Evolutionary conservation across 2,797 vertebrate species (phyloP).

Genomic region (Tauraco hartlaubi): DNA sequence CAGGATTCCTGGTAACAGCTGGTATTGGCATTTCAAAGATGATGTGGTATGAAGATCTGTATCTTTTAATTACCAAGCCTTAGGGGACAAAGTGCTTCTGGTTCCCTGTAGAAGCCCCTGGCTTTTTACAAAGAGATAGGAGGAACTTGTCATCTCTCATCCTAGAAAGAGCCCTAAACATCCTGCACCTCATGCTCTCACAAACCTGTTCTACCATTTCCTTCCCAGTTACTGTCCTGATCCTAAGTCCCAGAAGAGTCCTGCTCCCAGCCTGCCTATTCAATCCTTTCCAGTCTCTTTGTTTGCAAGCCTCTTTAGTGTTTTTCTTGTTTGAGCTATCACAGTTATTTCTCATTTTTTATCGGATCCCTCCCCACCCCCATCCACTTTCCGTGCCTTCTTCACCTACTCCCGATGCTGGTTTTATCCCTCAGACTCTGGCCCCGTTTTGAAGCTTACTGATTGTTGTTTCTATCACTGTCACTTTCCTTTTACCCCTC

Average conservation of each 20-base stretch:
- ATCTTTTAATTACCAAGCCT: not conserved
- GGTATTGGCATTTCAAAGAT: not conserved
- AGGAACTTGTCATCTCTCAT: not conserved
- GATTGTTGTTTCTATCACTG: not conserved
- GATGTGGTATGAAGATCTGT: not conserved
- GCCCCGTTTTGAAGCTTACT: not conserved
- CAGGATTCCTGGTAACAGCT: not conserved
- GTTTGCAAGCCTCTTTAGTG: not conserved
- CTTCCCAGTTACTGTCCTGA: not conserved
- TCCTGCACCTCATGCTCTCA: not conserved
- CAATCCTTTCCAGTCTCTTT: not conserved
- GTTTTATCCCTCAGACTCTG: not conserved
- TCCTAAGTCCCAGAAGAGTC: not conserved
- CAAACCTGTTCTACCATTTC: not conserved
- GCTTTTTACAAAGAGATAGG: not conserved
- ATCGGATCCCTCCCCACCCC: not conserved
- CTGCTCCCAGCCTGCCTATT: not conserved
- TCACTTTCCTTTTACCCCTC: not conserved
- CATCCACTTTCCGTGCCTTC: not conserved
- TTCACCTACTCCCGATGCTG: not conserved
- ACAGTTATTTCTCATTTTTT: not conserved
- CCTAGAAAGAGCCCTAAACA: not conserved
- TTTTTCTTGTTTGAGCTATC: not conserved
- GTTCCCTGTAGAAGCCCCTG: not conserved
- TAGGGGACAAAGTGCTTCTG: not conserved